Percentiles rank a stretch among this genome's conserved stretches.
Conservation (phyloP, 2,888 invertebrate species). For the Nemurella pictetii region DNA sequence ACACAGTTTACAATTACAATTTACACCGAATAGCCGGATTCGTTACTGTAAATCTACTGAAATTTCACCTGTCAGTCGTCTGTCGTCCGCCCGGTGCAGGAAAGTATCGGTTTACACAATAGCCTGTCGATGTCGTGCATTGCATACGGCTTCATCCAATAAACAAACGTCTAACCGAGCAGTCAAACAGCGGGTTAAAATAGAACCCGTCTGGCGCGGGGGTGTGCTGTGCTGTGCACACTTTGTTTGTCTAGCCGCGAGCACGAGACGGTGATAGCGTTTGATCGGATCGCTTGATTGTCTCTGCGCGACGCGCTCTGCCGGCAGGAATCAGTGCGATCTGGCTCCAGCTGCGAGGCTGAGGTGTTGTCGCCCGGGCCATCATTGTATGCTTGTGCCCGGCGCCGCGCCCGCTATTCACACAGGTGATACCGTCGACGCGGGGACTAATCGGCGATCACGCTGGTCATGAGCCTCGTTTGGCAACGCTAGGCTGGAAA, state of each 20-base stretch:
- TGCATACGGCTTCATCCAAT: not conserved
- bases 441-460: too few species aligned
- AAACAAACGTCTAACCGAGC: not conserved
- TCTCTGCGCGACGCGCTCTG: too few species aligned
- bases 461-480: too few species aligned
- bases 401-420: not conserved
- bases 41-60: not conserved
- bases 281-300: not conserved
- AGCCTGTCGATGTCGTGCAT: not conserved
- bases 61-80: not conserved
- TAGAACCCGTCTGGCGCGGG: not conserved
- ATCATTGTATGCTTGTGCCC: not conserved
- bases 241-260: not conserved
- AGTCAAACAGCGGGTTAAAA: not conserved
- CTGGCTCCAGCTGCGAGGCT: not conserved
- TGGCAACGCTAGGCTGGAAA: too few species aligned
- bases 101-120: not conserved
- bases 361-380: not conserved
- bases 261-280: not conserved
- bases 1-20: not conserved
- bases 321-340: not conserved
- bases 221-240: too few species aligned
- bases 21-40: not conserved
- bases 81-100: not conserved
- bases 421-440: too few species aligned